These are phyloP conservation scores for Diprion similis DNA, from an alignment of 1,140 invertebrate genomes.

Conservation along the genomic window DNA sequence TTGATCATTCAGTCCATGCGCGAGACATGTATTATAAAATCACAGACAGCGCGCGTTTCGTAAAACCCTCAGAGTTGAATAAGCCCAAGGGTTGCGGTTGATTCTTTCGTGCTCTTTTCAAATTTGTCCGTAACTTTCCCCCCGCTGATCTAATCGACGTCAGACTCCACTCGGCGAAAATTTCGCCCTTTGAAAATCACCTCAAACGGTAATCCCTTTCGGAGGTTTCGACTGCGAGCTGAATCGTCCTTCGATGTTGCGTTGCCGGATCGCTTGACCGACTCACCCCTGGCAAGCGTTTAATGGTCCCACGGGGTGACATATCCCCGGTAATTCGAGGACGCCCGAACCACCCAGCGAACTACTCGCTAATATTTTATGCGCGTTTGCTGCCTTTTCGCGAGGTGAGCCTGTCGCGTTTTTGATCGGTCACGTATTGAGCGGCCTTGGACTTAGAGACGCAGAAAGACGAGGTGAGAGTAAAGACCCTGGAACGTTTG, in stretches of 20 bases:
- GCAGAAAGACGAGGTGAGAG: no score
- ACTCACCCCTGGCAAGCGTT: not conserved
- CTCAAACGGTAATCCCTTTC: not conserved
- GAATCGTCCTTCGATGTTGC: not conserved
- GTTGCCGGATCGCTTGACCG: not conserved
- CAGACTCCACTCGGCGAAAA: not conserved
- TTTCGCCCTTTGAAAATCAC: no score
- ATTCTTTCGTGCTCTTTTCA: no score
- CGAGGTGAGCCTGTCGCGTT: no score
- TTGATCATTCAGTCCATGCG: slow-evolving; percentile 4
- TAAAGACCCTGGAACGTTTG: no score
- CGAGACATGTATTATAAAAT: not conserved
- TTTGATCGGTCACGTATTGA: no score
- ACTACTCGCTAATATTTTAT: slow-evolving; percentile 6
- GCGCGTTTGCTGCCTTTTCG: not conserved
- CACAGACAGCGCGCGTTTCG: not conserved
- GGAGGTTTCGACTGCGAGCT: not conserved
- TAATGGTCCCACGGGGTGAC: slow-evolving; percentile 3
- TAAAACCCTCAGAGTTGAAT: no score
- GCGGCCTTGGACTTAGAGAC: no score
- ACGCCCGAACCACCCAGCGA: not conserved
- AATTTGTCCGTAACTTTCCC: no score
- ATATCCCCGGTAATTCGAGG: not conserved
- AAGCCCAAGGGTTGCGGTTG: no score
- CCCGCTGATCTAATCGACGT: no score